Evolutionary conservation across 2,888 invertebrate genomes (phyloP), one percentile per base, ranked within the genome.

Genomic region (Habrosyne pyritoides): DNA sequence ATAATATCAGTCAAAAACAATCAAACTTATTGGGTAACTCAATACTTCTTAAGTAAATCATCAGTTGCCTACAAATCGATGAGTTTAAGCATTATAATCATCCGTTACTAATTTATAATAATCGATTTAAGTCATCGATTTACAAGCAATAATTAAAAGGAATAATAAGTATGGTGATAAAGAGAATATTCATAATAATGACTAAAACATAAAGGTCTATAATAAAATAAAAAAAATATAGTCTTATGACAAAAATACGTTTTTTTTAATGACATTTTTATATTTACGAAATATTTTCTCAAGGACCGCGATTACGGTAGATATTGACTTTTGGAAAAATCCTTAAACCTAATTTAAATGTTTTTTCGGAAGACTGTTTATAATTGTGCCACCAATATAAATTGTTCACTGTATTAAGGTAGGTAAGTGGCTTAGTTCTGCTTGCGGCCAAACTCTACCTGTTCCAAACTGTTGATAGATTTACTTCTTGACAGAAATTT

Each of bases 1-100:
- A 64, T 71, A 80, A 77, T 78, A 83, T 85, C 86, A 88, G 83
- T 87, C 87, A 69, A 81, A 81, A 83, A 73, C 67, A 69, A 81
- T 75, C 69, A 76, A 81, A 75, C 75, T 73, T 80, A 83, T n/a
- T 50, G 12, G 85, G 84, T 77, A 76, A 77, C 75, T 75, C 66
- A 73, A 72, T 69, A 74, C 63, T 73, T 66, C 52, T 60, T 59
- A 51, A 36, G 36, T 49, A 26, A n/a, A 28, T 28, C 28, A 18
- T 30, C 21, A 2, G 12, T 6, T 21, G 8, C 48, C 12, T 26
- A 48, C 2, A 24, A 24, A 48, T 48, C 24, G 26, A 48, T 47
- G 12, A 42, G 4, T 18, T 2, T 6, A 42, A 18, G 18, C 12
- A 33, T n/a, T 5, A 12, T 36, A 14, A n/a, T 36, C 12, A 22